These are phyloP conservation scores for Campoplex nolae DNA, from an alignment of 2,888 invertebrate genomes.

Conservation along the genomic window DNA sequence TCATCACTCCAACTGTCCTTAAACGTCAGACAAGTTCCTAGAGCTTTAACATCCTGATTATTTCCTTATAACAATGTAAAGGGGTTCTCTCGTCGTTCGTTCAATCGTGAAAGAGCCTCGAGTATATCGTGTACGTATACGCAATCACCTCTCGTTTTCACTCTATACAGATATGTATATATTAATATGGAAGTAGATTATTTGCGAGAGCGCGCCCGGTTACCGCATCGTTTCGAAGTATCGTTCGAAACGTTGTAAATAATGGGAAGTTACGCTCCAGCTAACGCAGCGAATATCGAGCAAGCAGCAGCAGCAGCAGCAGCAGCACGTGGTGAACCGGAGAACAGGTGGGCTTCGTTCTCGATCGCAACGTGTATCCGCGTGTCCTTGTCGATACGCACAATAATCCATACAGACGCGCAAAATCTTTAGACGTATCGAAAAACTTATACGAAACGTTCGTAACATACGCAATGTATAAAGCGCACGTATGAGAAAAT, in stretches of 20 bases:
- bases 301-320: conserved; percentile 33
- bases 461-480: background rate
- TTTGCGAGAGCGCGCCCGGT: conserved; percentile 31
- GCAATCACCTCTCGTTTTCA: conserved; percentile 10
- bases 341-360: conserved; percentile 65
- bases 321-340: conserved; percentile 58
- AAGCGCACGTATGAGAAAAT: conserved; percentile 31
- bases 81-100: conserved; percentile 28
- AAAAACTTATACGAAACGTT: background rate
- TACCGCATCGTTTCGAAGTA: conserved; percentile 63
- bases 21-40: conserved; percentile 14
- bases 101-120: conserved; percentile 43
- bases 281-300: conserved; percentile 51
- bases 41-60: conserved; percentile 16
- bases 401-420: conserved; percentile 45
- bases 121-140: conserved; percentile 2
- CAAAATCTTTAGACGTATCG: background rate
- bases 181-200: conserved; percentile 30
- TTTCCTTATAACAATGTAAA: conserved; percentile 54
- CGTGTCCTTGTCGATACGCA: conserved; percentile 57
- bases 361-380: conserved; percentile 13
- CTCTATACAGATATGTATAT: conserved; percentile 8
- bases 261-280: conserved; percentile 66
- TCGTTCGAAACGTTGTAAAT: conserved; percentile 46
- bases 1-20: conserved; percentile 43